Conservation (phyloP, 2,888 invertebrate species). For the Erebia aethiops region DNA sequence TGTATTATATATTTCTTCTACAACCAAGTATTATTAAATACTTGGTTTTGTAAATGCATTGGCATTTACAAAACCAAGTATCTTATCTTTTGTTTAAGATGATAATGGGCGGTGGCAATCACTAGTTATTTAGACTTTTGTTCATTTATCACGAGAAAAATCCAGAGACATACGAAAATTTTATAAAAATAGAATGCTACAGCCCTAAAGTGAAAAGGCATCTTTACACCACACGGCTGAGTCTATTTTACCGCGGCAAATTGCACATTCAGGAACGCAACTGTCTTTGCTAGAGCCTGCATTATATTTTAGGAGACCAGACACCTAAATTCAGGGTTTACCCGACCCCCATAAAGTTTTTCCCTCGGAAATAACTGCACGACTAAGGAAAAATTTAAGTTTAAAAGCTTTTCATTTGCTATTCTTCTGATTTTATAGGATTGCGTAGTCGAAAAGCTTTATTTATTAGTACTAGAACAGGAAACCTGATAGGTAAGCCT, state of each 20-base stretch:
- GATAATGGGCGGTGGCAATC: too few relatives aligned
- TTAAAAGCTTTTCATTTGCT: not conserved
- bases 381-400: not conserved
- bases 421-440: not conserved
- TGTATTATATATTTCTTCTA: too few relatives aligned
- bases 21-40: too few relatives aligned
- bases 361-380: not conserved
- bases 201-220: constrained; percentile 2
- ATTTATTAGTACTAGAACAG: too few relatives aligned
- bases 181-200: not conserved
- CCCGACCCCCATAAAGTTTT: constrained; percentile 8
- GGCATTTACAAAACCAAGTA: too few relatives aligned
- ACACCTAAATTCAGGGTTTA: constrained; percentile 22
- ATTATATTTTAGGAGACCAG: constrained; percentile 19
- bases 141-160: not conserved
- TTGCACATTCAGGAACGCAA: not conserved
- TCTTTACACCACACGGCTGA: constrained; percentile 1
- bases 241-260: not conserved
- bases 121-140: too few relatives aligned
- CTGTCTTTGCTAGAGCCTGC: constrained; percentile 9
- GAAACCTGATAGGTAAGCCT: too few relatives aligned
- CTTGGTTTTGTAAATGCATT: too few relatives aligned
- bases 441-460: not conserved
- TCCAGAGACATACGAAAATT: not conserved
- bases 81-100: too few relatives aligned